Evolutionary conservation across 2,888 invertebrate genomes (phyloP).

Genomic region (Oligia latruncula): DNA sequence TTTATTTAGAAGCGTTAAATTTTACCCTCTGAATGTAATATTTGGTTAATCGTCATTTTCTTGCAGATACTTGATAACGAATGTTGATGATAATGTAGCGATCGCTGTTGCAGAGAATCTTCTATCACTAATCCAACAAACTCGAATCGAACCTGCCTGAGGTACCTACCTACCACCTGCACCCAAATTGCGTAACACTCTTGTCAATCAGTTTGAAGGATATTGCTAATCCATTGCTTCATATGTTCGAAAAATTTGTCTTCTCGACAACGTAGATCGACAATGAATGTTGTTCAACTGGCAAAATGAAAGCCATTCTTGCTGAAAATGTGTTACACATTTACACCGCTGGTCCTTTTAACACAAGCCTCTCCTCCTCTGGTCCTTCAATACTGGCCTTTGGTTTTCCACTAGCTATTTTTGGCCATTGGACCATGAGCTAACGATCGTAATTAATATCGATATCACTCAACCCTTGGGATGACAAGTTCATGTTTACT

Average conservation of each 20-base stretch:
- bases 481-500: conserved; percentile 9
- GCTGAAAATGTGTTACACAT: too few species aligned
- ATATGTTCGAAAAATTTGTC: too few species aligned
- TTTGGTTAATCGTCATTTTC: background rate
- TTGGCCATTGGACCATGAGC: background rate
- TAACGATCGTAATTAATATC: conserved; percentile 15
- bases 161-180: background rate
- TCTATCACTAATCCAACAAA: background rate
- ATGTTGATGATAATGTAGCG: background rate
- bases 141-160: background rate
- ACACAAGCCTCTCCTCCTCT: background rate
- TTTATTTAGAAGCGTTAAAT: background rate
- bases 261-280: too few species aligned
- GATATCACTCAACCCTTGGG: conserved; percentile 15
- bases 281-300: too few species aligned
- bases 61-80: background rate
- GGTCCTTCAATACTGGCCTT: background rate
- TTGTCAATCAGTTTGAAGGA: too few species aligned
- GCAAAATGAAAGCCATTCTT: too few species aligned
- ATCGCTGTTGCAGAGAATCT: background rate
- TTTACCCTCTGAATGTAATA: background rate
- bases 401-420: background rate
- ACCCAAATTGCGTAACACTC: too few species aligned
- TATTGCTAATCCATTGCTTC: too few species aligned
- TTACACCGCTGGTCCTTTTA: background rate